A percentile compares a stretch with the other conserved stretches of the same genome.
phyloP scores from a whole-genome alignment of 1,140 invertebrate genomes.

The Papilio helenus region DNA sequence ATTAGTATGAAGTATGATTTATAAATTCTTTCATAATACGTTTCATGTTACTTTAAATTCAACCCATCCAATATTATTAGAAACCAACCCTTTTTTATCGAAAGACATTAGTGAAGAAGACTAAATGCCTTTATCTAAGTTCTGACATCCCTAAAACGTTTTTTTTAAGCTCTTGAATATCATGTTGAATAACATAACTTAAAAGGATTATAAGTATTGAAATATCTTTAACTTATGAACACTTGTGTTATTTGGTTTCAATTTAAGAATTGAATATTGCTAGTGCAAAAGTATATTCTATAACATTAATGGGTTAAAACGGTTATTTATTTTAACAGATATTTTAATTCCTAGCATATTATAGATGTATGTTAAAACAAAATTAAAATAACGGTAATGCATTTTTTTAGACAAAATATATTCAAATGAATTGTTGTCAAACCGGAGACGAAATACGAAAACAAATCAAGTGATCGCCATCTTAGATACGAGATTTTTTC shows the following conservation, averaged over 20 bases:
- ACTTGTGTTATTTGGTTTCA: too few relatives aligned
- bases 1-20: too few relatives aligned
- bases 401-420: background rate
- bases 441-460: slow-evolving; percentile 52
- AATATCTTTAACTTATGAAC: background rate
- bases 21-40: background rate
- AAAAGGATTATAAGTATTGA: background rate
- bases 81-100: slow-evolving; percentile 29
- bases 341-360: background rate
- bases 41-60: too few relatives aligned
- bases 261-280: too few relatives aligned
- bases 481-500: slow-evolving; percentile 69
- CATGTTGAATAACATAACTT: background rate
- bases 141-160: background rate
- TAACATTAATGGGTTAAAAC: too few relatives aligned
- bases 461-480: slow-evolving; percentile 61
- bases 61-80: background rate
- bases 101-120: background rate
- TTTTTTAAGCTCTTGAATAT: background rate
- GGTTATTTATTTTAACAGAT: background rate
- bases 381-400: slow-evolving; percentile 61
- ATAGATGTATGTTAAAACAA: background rate
- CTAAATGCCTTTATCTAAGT: background rate
- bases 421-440: slow-evolving; percentile 30
- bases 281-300: too few relatives aligned